These are phyloP conservation scores for Mactra quadrangularis DNA, from an alignment of 1,140 invertebrate species.

Conservation along the genomic window DNA sequence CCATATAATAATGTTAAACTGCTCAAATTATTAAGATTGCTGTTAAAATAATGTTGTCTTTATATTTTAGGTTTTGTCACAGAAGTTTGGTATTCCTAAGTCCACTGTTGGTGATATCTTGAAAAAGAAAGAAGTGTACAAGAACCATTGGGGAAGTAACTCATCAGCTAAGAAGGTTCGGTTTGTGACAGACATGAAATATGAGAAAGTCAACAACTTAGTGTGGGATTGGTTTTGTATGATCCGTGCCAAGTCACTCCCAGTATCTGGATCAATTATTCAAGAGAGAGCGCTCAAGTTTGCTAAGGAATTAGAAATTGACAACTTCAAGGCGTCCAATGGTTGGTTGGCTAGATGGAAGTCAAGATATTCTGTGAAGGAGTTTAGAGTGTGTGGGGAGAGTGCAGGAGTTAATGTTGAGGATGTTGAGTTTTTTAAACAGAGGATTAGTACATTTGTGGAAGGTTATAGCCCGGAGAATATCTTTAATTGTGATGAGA, in stretches of 20 bases:
- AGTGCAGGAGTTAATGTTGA: no score
- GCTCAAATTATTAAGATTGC: no score
- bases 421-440: slow-evolving; percentile 22
- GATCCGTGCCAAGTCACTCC: slow-evolving; percentile 24
- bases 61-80: slow-evolving; percentile 5
- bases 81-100: slow-evolving; percentile 37
- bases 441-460: slow-evolving; percentile 15
- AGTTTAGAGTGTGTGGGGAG: slow-evolving; percentile 58
- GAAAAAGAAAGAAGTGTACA: slow-evolving; percentile 28
- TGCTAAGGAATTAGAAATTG: slow-evolving; percentile 65
- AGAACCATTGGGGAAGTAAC: slow-evolving; percentile 32
- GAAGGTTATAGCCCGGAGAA: slow-evolving; percentile 14
- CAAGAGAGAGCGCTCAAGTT: slow-evolving; percentile 52
- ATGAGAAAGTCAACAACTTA: slow-evolving; percentile 21
- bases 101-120: slow-evolving; percentile 56
- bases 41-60: neutral
- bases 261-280: slow-evolving; percentile 41
- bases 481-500: slow-evolving; percentile 72
- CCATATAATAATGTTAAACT: neutral
- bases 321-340: slow-evolving; percentile 80
- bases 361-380: slow-evolving; percentile 60
- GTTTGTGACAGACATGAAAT: neutral
- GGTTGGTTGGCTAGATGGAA: slow-evolving; percentile 78
- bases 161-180: neutral
- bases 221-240: slow-evolving; percentile 54